These are phyloP conservation scores for Tanaodytes sp. DNA, from an alignment of 2,888 invertebrate species.

Conservation along the genomic window DNA sequence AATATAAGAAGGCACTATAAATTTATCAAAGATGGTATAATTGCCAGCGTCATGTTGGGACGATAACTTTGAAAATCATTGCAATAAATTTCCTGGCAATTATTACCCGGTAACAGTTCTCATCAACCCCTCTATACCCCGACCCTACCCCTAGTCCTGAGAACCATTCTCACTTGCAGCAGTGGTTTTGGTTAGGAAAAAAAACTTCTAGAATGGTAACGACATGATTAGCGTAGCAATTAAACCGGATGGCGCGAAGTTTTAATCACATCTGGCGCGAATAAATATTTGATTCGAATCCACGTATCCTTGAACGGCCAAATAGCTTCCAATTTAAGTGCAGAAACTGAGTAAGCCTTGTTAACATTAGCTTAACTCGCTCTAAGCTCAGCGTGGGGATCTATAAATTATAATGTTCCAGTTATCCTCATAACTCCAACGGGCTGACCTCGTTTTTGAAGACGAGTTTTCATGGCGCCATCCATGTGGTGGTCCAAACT, in stretches of 20 bases:
- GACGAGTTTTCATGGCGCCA: constrained; percentile 25
- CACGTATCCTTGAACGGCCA: constrained; percentile 23
- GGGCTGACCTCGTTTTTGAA: constrained; percentile 24
- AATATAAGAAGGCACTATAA: no score
- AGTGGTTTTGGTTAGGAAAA: no score
- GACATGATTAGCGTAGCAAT: constrained; percentile 11
- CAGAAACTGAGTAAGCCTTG: constrained; percentile 34
- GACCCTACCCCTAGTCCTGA: no score
- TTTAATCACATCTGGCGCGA: constrained; percentile 23
- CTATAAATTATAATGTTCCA: constrained; percentile 45
- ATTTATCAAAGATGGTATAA: no score
- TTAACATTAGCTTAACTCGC: constrained; percentile 40
- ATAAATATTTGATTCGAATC: constrained; percentile 25
- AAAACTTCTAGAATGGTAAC: background rate
- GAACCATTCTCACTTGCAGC: no score
- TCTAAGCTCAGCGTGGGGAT: constrained; percentile 29
- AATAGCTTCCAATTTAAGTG: constrained; percentile 34
- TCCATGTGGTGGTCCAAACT: constrained; percentile 3
- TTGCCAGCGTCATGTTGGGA: no score
- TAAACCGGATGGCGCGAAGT: constrained; percentile 11
- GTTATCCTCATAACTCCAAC: constrained; percentile 31
- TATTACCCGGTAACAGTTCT: no score
- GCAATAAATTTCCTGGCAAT: no score
- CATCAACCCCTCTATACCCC: no score
- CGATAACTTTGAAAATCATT: no score